A percentile compares a stretch with the other conserved stretches of the same genome.
Evolutionary conservation across 2,113 vertebrate species (phyloP).

Genomic region (Phaetusa simplex): DNA sequence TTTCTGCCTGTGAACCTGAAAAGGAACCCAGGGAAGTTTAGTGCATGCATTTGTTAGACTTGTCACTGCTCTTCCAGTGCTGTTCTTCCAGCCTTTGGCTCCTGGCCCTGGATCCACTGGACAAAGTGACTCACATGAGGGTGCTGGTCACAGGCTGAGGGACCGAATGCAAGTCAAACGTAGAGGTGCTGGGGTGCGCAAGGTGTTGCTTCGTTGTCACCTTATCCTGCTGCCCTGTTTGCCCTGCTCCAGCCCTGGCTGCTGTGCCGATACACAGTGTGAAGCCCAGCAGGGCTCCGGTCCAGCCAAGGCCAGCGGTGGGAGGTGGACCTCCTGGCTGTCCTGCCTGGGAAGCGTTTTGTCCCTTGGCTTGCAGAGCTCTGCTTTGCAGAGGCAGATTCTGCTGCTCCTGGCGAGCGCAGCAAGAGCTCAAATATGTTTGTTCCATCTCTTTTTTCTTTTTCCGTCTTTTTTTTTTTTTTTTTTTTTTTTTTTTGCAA

Average conservation of each 20-base stretch:
- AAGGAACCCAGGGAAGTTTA: not conserved
- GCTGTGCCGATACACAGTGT: not conserved
- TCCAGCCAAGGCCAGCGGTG: accelerated
- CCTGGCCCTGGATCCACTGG: not conserved
- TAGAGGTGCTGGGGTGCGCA: not conserved
- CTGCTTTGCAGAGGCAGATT: not conserved
- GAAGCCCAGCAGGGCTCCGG: not conserved
- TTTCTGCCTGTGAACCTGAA: not conserved
- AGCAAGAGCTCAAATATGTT: not conserved
- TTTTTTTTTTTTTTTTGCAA: not conserved
- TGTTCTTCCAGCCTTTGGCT: not conserved
- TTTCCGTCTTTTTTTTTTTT: not conserved
- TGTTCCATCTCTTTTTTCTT: not conserved
- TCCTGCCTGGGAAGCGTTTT: not conserved
- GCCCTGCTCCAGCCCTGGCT: not conserved
- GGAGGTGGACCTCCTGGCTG: not conserved
- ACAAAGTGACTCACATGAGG: not conserved
- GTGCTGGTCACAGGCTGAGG: not conserved
- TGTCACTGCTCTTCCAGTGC: not conserved
- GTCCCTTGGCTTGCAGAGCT: not conserved
- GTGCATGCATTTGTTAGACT: not conserved
- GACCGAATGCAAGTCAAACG: accelerated
- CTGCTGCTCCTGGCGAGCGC: not conserved
- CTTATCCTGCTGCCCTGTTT: not conserved
- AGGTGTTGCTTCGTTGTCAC: not conserved